Evolutionary conservation across 1,140 invertebrate species (phyloP).

Genomic region (Drosophila serrata): DNA sequence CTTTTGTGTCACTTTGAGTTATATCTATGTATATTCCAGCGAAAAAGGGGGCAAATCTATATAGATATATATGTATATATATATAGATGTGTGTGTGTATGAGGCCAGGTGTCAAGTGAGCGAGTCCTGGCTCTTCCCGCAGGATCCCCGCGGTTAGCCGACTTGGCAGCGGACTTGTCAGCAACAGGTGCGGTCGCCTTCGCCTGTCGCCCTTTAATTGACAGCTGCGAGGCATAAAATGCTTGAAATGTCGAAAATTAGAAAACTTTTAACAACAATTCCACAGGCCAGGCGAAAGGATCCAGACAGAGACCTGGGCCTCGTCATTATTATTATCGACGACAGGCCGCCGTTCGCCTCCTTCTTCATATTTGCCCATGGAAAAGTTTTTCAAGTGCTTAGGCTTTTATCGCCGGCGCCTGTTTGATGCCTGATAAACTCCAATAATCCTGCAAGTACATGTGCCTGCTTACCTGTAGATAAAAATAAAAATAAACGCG

Average conservation of each 20-base stretch:
- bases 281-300: slow-evolving; percentile 1
- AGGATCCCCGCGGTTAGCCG: slow-evolving; percentile 5
- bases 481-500: slow-evolving; percentile 65
- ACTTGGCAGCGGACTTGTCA: slow-evolving; percentile 48
- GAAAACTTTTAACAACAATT: slow-evolving; percentile 84
- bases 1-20: slow-evolving; percentile 69
- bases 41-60: slow-evolving; percentile 8
- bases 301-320: slow-evolving; percentile 11
- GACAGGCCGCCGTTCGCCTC: slow-evolving; percentile 2
- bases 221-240: slow-evolving; percentile 81
- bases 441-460: slow-evolving; percentile 71
- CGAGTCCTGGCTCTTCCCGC: slow-evolving; percentile 31
- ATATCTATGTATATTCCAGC: slow-evolving; percentile 9
- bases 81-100: background rate
- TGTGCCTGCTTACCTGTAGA: slow-evolving; percentile 75
- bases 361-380: background rate
- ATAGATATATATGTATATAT: background rate
- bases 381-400: slow-evolving; percentile 77
- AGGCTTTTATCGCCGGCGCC: slow-evolving; percentile 74
- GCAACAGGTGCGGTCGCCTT: slow-evolving; percentile 76
- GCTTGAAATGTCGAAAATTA: slow-evolving; percentile 82
- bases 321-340: slow-evolving; percentile 74
- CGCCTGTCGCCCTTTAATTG: slow-evolving; percentile 73
- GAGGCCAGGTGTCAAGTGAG: slow-evolving; percentile 73
- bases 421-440: slow-evolving; percentile 76